Evolutionary conservation across 2,888 invertebrate genomes (phyloP).

Genomic region (Pherbina coryleti): DNA sequence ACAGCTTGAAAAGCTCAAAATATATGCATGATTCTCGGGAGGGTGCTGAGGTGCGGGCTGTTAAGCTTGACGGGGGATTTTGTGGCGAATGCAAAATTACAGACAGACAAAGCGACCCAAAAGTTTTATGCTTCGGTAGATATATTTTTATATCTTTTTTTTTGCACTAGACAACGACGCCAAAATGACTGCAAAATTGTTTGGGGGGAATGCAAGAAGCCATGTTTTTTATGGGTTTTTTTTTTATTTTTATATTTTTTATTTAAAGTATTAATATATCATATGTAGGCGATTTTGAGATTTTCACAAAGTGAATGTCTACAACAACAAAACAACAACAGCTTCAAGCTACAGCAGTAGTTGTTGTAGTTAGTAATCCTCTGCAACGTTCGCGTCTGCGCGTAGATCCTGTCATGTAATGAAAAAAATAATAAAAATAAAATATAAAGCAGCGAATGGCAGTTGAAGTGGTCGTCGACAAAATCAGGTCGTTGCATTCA

Average conservation of each 20-base stretch:
- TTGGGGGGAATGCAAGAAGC: not conserved
- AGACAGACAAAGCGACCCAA: slow-evolving; percentile 28
- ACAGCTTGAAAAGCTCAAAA: too few relatives aligned
- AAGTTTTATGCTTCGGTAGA: not conserved
- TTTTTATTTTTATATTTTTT: not conserved
- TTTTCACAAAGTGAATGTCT: slow-evolving; percentile 26
- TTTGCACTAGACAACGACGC: slow-evolving; percentile 20
- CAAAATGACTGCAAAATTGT: slow-evolving; percentile 34
- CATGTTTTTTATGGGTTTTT: not conserved
- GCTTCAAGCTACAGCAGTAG: too few relatives aligned
- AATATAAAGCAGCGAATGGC: not conserved
- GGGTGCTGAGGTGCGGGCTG: too few relatives aligned
- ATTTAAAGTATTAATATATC: not conserved
- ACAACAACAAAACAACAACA: slow-evolving; percentile 34
- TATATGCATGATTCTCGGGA: too few relatives aligned
- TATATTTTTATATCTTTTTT: not conserved
- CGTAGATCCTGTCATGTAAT: not conserved
- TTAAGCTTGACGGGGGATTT: too few relatives aligned
- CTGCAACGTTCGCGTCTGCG: too few relatives aligned
- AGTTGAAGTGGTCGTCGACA: not conserved
- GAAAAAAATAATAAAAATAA: slow-evolving; percentile 16
- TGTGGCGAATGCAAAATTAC: not conserved
- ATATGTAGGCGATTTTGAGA: slow-evolving; percentile 1
- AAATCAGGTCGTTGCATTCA: slow-evolving; percentile 3
- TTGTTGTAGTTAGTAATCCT: too few relatives aligned